A percentile compares a stretch with the other conserved stretches of the same genome.
Evolutionary conservation across 1,140 invertebrate genomes (phyloP).

Genomic region (Drosophila arawakana): DNA sequence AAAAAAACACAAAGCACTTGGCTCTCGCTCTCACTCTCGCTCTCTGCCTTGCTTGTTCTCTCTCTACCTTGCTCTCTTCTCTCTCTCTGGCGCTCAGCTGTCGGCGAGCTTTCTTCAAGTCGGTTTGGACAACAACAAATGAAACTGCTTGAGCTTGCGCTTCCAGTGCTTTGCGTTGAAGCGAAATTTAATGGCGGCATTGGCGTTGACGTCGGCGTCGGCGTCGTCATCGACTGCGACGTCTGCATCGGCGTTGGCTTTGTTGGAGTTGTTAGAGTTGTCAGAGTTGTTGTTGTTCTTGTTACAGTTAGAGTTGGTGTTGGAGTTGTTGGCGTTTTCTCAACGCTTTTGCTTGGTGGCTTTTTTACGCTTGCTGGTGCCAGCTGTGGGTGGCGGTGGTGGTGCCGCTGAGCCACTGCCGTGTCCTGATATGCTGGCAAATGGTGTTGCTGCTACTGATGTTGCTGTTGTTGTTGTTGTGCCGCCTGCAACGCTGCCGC

Average conservation of each 20-base stretch:
- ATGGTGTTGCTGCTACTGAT: constrained; percentile 52
- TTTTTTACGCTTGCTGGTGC: constrained; percentile 79
- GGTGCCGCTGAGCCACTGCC: constrained; percentile 38
- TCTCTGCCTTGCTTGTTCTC: constrained; percentile 7
- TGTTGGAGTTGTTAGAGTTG: background rate
- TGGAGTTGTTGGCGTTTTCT: constrained; percentile 41
- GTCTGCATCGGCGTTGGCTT: background rate
- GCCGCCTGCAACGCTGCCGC: constrained; percentile 49
- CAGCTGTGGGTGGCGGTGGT: constrained; percentile 38
- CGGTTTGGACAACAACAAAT: constrained; percentile 60
- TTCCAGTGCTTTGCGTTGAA: constrained; percentile 76
- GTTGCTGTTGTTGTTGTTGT: constrained; percentile 36
- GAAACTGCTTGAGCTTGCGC: constrained; percentile 70
- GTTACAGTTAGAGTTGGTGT: background rate
- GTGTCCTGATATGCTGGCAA: constrained; percentile 68
- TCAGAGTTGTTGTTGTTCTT: background rate
- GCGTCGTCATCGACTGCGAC: background rate
- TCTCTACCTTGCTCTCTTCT: constrained; percentile 17
- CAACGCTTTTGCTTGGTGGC: constrained; percentile 77
- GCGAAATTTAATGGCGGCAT: constrained; percentile 67
- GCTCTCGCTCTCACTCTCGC: background rate
- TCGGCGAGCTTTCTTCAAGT: constrained; percentile 16
- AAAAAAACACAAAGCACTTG: background rate
- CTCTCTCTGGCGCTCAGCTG: background rate
- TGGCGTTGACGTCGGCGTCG: constrained; percentile 31